Percentiles rank a stretch among this genome's conserved stretches.
Conservation (phyloP, 1,140 invertebrate species). For the Leptoteleia sp. region DNA sequence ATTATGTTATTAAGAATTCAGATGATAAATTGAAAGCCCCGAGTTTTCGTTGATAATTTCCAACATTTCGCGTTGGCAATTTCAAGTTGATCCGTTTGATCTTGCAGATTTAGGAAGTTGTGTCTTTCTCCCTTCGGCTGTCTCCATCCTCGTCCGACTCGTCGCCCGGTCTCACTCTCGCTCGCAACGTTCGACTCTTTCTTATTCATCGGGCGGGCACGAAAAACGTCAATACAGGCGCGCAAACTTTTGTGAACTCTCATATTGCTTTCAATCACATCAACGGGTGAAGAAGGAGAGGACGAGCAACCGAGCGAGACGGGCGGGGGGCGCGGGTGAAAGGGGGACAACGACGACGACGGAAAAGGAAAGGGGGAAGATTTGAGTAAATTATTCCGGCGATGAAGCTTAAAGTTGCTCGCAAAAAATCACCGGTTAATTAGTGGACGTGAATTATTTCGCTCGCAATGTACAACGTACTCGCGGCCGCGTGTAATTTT, state of each 20-base stretch:
- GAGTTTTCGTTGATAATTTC: slow-evolving; percentile 52
- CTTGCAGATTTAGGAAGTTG: slow-evolving; percentile 48
- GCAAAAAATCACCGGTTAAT: too few relatives aligned
- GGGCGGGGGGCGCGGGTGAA: background rate
- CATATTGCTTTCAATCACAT: slow-evolving; percentile 60
- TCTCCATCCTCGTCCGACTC: slow-evolving; percentile 1
- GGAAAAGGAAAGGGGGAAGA: slow-evolving; percentile 4
- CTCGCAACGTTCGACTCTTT: slow-evolving; percentile 31
- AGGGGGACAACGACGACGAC: background rate
- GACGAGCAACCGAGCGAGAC: background rate
- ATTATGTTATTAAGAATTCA: slow-evolving; percentile 55
- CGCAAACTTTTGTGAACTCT: slow-evolving; percentile 62
- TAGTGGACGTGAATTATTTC: too few relatives aligned
- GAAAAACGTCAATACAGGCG: slow-evolving; percentile 61
- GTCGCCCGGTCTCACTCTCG: slow-evolving; percentile 8
- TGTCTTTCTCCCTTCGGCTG: slow-evolving; percentile 18
- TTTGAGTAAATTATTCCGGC: slow-evolving; percentile 35
- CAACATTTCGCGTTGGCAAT: slow-evolving; percentile 39
- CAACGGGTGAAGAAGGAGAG: slow-evolving; percentile 21
- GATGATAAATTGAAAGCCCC: slow-evolving; percentile 49
- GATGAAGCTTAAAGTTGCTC: slow-evolving; percentile 14
- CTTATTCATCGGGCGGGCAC: slow-evolving; percentile 56
- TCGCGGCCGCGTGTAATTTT: too few relatives aligned
- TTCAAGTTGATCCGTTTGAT: slow-evolving; percentile 59
- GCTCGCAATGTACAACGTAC: too few relatives aligned